Conservation (phyloP, 2,797 vertebrate species). For the Lepus townsendii region DNA sequence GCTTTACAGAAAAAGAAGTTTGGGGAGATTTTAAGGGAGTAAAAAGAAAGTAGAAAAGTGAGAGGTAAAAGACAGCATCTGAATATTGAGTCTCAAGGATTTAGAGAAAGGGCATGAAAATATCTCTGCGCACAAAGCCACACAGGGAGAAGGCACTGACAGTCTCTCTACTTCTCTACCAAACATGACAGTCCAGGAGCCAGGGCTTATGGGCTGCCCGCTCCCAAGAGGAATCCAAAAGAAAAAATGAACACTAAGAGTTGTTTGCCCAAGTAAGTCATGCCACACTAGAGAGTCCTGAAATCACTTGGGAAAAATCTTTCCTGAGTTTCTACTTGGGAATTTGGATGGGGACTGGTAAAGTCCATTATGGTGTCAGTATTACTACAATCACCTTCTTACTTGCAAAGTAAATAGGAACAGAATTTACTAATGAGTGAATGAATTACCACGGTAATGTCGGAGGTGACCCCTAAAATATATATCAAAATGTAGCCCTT, state of each 20-base stretch:
- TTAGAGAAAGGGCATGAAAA: not conserved
- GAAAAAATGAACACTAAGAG: not conserved
- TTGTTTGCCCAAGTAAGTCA: not conserved
- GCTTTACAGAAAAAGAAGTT: not conserved
- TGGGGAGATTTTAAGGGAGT: not conserved
- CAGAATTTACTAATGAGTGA: not conserved
- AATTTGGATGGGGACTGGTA: not conserved
- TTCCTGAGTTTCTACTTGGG: not conserved
- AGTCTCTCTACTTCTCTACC: rapidly evolving
- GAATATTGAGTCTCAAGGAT: not conserved
- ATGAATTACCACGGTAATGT: not conserved
- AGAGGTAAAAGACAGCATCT: not conserved
- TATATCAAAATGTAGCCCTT: too few species aligned
- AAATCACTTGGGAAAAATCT: not conserved
- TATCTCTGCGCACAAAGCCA: not conserved
- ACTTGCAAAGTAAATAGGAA: not conserved
- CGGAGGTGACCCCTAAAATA: too few species aligned
- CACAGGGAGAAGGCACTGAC: not conserved
- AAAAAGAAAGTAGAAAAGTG: not conserved
- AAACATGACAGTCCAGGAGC: not conserved
- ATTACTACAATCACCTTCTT: not conserved
- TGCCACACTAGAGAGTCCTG: not conserved
- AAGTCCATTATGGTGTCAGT: not conserved
- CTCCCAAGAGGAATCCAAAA: not conserved
- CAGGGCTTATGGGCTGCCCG: not conserved